Conservation (phyloP, 1,140 invertebrate genomes). For the Pectinophora gossypiella region DNA sequence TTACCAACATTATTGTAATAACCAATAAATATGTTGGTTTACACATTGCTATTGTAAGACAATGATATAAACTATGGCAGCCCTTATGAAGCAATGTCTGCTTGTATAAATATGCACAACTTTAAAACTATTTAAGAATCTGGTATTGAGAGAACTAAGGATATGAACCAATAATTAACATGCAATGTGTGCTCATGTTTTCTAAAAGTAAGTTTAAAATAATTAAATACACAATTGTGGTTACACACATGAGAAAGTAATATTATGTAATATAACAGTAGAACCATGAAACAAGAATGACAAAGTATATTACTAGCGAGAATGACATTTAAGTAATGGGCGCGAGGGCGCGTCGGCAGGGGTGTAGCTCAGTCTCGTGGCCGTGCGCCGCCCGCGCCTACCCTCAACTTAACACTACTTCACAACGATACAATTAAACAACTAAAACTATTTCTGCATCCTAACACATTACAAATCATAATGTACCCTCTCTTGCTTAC, state of each 20-base stretch:
- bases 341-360: conserved; percentile 46
- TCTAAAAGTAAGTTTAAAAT: conserved; percentile 16
- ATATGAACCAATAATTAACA: conserved; percentile 15
- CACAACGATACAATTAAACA: conserved; percentile 67
- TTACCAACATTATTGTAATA: too few species aligned
- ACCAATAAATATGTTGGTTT: too few species aligned
- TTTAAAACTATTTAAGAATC: too few species aligned
- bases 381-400: conserved; percentile 48
- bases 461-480: conserved; percentile 57
- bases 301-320: conserved; percentile 43
- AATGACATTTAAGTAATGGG: conserved; percentile 48
- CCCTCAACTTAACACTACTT: conserved; percentile 55
- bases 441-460: conserved; percentile 69
- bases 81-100: too few species aligned
- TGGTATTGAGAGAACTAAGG: too few species aligned
- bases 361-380: conserved; percentile 70
- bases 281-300: conserved; percentile 62
- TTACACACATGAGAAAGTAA: conserved; percentile 64
- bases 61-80: too few species aligned
- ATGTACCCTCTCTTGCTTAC: conserved; percentile 46
- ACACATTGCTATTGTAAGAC: too few species aligned
- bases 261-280: conserved; percentile 56
- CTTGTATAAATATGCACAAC: too few species aligned
- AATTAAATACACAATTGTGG: conserved; percentile 46
- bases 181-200: conserved; percentile 26